Evolutionary conservation across 2,888 invertebrate species (phyloP).

Genomic region (Metellina segmentata): DNA sequence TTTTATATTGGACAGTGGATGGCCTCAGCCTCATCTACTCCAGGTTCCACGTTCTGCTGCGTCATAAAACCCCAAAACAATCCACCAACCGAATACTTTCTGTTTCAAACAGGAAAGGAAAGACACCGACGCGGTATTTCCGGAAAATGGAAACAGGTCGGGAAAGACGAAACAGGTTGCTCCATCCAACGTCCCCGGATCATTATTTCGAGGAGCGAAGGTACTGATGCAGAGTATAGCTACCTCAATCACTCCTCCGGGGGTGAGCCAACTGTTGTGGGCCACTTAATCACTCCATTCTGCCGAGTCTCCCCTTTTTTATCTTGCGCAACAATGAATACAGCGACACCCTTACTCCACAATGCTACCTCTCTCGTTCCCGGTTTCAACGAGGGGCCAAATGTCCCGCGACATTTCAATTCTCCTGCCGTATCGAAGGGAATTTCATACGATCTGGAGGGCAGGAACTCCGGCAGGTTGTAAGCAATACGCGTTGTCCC

Average conservation of each 20-base stretch:
- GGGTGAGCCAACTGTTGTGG: constrained; percentile 48
- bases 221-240: constrained; percentile 29
- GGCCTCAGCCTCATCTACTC: too few species aligned
- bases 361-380: constrained; percentile 51
- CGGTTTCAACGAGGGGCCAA: constrained; percentile 45
- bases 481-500: constrained; percentile 3
- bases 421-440: constrained; percentile 36
- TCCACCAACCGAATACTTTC: too few species aligned
- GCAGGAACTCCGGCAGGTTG: constrained; percentile 27
- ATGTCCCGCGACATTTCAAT: constrained; percentile 37
- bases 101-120: background rate
- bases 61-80: too few species aligned
- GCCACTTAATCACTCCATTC: constrained; percentile 71
- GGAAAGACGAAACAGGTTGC: constrained; percentile 34
- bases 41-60: too few species aligned
- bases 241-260: constrained; percentile 66
- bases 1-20: too few species aligned
- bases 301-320: constrained; percentile 36
- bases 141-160: background rate
- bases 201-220: constrained; percentile 24
- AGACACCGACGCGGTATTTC: background rate
- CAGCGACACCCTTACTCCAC: constrained; percentile 28
- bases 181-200: background rate
- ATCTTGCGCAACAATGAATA: constrained; percentile 60
- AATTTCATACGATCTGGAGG: constrained; percentile 27